Base-by-base conservation (phyloP, 64 coral and sea anemone genomes). In the Porites australiensis region DNA sequence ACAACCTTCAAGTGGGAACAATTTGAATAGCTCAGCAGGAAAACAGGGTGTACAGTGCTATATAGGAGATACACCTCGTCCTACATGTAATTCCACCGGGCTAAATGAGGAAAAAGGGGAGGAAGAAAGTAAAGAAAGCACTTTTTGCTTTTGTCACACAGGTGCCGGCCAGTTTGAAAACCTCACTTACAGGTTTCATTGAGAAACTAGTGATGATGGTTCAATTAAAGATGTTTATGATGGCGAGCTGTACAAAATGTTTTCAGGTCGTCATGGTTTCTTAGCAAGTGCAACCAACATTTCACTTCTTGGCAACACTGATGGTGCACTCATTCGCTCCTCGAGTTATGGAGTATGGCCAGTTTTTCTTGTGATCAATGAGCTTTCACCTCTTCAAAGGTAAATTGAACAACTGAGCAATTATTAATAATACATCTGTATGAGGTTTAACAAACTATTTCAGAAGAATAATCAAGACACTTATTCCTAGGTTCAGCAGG, bases 181-280 rank as follows among this genome's bases (percentile, higher is more conserved):
- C 19, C 43, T 93, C 5, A 78, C 80, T 21, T 93, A 93, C 52
- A 61, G 91, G 9, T 93, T 87, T 80, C 13, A 80, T 11, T n/a
- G 91, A n/a, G 47, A 57, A 52, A 81, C n/a, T 2, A 66, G 1
- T 45, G 51, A 60, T 62, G n/a, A 62, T 5, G 11, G 7, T 69
- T 15, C 76, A 49, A 93, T 93, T n/a, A 57, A 93, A 47, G 91
- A 93, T 88, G 81, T 93, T 7, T 93, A 93, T 77, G 75, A 93
- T 62, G 75, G 91, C 21, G 23, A 79, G 19, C 50, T 93, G 8
- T 93, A 93, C 79, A 77, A 78, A 50, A 72, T 50, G 44, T 57
- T 93, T 75, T 86, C 82, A 23, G 46, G 59, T 6, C 77, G 50
- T 44, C 82, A 74, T 87, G 90, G 90, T 44, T 87, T 93, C 46